These are phyloP conservation scores for Nomada hirtipes DNA, from an alignment of 2,888 invertebrate genomes.

Conservation along the genomic window DNA sequence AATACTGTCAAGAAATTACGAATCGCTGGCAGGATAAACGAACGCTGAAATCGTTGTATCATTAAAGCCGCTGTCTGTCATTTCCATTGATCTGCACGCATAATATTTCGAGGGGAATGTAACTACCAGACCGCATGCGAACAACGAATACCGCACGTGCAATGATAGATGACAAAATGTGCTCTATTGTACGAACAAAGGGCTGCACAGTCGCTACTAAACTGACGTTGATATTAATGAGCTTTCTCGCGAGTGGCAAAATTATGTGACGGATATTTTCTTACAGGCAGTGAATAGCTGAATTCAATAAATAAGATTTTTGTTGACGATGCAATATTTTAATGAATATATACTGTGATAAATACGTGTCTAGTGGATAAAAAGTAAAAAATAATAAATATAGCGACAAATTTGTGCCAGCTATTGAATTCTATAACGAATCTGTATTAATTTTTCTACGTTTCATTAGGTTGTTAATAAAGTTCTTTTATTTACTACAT, in stretches of 20 bases:
- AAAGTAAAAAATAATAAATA: too few species aligned
- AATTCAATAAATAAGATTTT: not conserved
- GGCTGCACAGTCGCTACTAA: not conserved
- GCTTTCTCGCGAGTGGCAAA: not conserved
- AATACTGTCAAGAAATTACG: constrained; percentile 1
- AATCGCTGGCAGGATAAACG: not conserved
- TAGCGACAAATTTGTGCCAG: too few species aligned
- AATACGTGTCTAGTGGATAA: too few species aligned
- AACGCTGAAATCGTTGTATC: constrained; percentile 15
- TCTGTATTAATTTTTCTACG: too few species aligned
- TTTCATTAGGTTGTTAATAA: too few species aligned
- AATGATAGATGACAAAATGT: constrained; percentile 30
- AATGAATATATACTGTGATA: not conserved
- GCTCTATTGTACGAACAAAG: constrained; percentile 11
- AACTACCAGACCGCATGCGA: constrained; percentile 56
- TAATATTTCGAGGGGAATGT: constrained; percentile 58
- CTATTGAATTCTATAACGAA: too few species aligned
- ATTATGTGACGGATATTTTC: not conserved
- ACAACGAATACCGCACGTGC: not conserved
- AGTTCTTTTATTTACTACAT: too few species aligned
- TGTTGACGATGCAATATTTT: not conserved
- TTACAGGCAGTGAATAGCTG: not conserved
- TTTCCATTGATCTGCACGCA: constrained; percentile 53
- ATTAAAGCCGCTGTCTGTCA: constrained; percentile 48
- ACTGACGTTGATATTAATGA: constrained; percentile 40